These are phyloP conservation scores for Drosophila paracracens DNA, from an alignment of 2,888 invertebrate species.

Conservation along the genomic window DNA sequence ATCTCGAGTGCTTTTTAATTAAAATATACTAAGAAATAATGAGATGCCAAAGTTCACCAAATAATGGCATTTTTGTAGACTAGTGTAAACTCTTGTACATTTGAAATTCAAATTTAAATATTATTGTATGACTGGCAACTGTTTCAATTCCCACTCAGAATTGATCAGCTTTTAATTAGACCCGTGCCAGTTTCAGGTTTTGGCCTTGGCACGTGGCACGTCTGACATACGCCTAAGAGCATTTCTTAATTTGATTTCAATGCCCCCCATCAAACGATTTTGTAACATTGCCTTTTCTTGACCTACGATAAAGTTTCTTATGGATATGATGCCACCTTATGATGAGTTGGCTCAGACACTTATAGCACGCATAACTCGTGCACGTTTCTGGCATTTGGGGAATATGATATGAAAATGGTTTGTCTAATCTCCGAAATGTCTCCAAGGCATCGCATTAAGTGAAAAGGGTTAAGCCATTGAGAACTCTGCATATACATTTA, in stretches of 20 bases:
- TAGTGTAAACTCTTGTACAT: not conserved
- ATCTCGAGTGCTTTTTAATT: not conserved
- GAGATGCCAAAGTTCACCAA: not conserved
- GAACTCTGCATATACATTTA: constrained; percentile 15
- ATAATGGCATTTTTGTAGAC: not conserved
- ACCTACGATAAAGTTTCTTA: constrained; percentile 39
- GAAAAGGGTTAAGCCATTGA: constrained; percentile 62
- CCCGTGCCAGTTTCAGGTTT: not conserved
- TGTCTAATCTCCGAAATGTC: constrained; percentile 39
- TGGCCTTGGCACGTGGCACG: constrained; percentile 22
- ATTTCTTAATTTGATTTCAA: constrained; percentile 29
- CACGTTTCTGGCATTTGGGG: constrained; percentile 37
- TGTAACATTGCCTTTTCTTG: constrained; percentile 25
- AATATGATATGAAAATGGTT: constrained; percentile 61
- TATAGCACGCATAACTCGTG: constrained; percentile 31
- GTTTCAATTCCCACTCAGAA: constrained; percentile 31
- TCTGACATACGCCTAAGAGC: not conserved
- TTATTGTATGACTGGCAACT: constrained; percentile 18
- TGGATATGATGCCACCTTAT: constrained; percentile 18
- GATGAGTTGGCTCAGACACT: constrained; percentile 14
- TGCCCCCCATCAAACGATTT: constrained; percentile 21
- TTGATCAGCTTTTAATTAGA: constrained; percentile 30
- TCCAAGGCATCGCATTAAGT: constrained; percentile 36
- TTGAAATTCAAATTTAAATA: constrained; percentile 27
- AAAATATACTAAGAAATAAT: not conserved